Conservation (phyloP, 2,113 vertebrate genomes). For the Mellivora capensis region DNA sequence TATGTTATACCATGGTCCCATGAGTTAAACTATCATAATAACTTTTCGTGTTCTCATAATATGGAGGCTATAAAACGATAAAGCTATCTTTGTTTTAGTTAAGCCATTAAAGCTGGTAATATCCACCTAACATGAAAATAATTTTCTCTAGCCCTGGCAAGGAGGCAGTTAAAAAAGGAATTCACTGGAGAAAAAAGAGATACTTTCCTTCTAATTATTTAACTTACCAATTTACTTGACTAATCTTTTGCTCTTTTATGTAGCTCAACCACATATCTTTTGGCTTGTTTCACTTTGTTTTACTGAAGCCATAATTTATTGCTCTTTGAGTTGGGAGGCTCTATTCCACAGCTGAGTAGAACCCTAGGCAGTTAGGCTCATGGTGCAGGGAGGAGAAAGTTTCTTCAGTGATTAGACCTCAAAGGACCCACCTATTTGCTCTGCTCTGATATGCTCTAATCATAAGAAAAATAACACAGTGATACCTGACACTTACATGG, state of each 20-base stretch:
- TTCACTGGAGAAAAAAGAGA: slow-evolving; percentile 10
- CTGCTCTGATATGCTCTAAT: not conserved
- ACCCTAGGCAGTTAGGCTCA: not conserved
- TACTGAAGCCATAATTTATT: not conserved
- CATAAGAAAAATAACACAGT: not conserved
- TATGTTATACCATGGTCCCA: not conserved
- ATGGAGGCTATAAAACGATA: slow-evolving; percentile 67
- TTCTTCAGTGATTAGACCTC: not conserved
- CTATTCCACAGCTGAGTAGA: not conserved
- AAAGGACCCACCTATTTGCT: not conserved
- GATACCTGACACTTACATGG: not conserved
- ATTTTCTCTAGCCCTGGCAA: slow-evolving; percentile 33
- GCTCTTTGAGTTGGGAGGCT: not conserved
- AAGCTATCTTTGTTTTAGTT: slow-evolving; percentile 69
- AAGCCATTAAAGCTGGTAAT: slow-evolving; percentile 59
- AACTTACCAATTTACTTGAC: slow-evolving; percentile 30
- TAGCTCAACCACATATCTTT: not conserved
- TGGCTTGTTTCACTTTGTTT: not conserved
- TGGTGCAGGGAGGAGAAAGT: not conserved
- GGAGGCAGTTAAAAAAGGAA: not conserved
- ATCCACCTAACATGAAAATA: slow-evolving; percentile 44
- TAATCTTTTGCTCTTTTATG: not conserved
- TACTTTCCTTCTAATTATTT: slow-evolving; percentile 17
- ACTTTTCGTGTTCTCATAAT: not conserved
- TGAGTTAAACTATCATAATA: not conserved